Conservation (phyloP, 2,888 invertebrate genomes). For the Melanostoma mellinum region DNA sequence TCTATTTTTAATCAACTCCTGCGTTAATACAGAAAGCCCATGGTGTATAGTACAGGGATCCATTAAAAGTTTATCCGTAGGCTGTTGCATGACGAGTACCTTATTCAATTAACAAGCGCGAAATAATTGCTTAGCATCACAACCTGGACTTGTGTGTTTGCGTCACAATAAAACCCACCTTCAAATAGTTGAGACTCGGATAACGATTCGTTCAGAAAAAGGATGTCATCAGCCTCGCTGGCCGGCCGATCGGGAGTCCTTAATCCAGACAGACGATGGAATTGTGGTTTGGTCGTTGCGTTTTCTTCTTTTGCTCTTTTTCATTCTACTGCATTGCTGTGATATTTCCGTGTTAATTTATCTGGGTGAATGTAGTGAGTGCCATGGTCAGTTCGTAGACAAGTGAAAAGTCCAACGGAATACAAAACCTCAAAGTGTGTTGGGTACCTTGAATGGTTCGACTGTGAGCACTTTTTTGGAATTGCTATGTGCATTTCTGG, state of each 20-base stretch:
- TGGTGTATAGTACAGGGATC: not conserved
- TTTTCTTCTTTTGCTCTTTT: too few species aligned
- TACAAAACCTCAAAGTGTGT: slow-evolving; percentile 14
- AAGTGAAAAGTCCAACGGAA: slow-evolving; percentile 3
- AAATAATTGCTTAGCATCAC: slow-evolving; percentile 45
- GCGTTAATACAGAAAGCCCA: not conserved
- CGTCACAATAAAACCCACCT: not conserved
- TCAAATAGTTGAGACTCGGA: slow-evolving; percentile 12
- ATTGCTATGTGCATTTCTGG: slow-evolving; percentile 22
- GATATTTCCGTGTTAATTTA: not conserved
- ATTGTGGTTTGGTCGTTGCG: not conserved
- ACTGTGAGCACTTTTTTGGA: slow-evolving; percentile 1
- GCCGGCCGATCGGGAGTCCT: slow-evolving; percentile 12
- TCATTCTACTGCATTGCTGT: not conserved
- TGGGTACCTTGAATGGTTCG: not conserved
- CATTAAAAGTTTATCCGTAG: slow-evolving; percentile 6
- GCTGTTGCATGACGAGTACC: slow-evolving; percentile 37
- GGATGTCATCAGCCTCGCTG: slow-evolving; percentile 4
- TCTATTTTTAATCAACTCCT: slow-evolving; percentile 38
- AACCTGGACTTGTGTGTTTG: not conserved
- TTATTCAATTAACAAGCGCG: slow-evolving; percentile 53
- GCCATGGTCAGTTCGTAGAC: slow-evolving; percentile 12
- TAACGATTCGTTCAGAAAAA: slow-evolving; percentile 6
- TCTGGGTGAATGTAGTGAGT: not conserved
- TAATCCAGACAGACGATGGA: slow-evolving; percentile 9